A percentile compares a stretch with the other conserved stretches of the same genome.
These are phyloP conservation scores for Oncorhynchus kisutch DNA, from an alignment of 2,113 vertebrate genomes.

Conservation along the genomic window DNA sequence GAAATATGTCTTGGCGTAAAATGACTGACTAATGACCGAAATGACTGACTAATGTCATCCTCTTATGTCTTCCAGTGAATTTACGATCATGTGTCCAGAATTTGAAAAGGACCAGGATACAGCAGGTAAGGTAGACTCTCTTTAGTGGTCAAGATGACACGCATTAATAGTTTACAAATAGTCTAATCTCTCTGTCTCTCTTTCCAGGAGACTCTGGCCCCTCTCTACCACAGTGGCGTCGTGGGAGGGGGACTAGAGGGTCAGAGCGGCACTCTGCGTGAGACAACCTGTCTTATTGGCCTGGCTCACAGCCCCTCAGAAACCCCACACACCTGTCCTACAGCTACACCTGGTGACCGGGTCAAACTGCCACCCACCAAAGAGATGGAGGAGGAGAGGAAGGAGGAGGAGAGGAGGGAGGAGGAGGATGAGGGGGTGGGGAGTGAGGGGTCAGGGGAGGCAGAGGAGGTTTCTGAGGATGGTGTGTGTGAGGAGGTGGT, in stretches of 20 bases:
- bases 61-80: slow-evolving; percentile 62
- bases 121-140: slow-evolving; percentile 64
- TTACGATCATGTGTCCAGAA: slow-evolving; percentile 76
- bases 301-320: slow-evolving; percentile 43
- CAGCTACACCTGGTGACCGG: slow-evolving; percentile 19
- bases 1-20: neutral
- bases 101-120: slow-evolving; percentile 75
- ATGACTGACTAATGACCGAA: too few relatives aligned
- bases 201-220: slow-evolving; percentile 69
- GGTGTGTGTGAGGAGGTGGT: too few relatives aligned
- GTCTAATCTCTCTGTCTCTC: slow-evolving; percentile 2
- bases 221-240: slow-evolving; percentile 62
- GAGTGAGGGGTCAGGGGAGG: slow-evolving; percentile 46
- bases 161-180: neutral
- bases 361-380: slow-evolving; percentile 38
- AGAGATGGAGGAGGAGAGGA: neutral
- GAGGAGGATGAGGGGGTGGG: slow-evolving; percentile 19
- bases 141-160: neutral
- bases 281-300: slow-evolving; percentile 63
- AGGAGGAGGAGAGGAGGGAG: neutral
- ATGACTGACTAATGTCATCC: neutral
- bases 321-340: slow-evolving; percentile 38
- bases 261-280: slow-evolving; percentile 54
- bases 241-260: slow-evolving; percentile 26
- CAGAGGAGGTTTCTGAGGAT: slow-evolving; percentile 43